Base-by-base conservation (phyloP, 2,113 vertebrate genomes). In the Nematolebias whitei region DNA sequence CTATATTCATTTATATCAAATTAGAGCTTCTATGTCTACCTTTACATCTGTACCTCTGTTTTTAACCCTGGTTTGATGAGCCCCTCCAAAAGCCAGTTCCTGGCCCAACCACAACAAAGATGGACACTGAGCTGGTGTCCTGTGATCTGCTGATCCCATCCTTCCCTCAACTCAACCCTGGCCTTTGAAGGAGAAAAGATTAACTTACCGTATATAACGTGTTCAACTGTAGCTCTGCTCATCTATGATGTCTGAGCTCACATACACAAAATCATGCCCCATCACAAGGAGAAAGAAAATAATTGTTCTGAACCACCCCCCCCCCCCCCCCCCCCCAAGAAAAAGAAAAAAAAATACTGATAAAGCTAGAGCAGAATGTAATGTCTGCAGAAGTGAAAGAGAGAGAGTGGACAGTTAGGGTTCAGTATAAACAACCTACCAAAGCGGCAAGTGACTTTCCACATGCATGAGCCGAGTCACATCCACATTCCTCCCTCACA, bases 131-230 rank as follows among this genome's bases (percentile, higher is more conserved):
- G 59, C 3, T 12, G 50, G 23, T 19, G 43, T 55, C 50, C 60
- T 24, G 39, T 73, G 71, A 79, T 54, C 40, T 68, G 57, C 66
- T 45, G 54, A 67, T 78, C 63, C 56, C 15, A 3, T 26, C 47
- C 73, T 22, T 52, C 2, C 38, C 32, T 35, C 32, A 35, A 9
- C 5, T 71, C 62, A 10, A 35, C 63, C 74, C 60, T 68, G 24
- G 54, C 68, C 79, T 79, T 85, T 85, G 82, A 79, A 63, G 82
- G 75, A 81, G 23, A 85, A 70, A 73, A 63, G 29, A 53, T 22
- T 24, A 58, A 70, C 53, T 19, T 8, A 19, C 51, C n/a, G 54
- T 32, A 65, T 57, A 74, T 52, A 62, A 10, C 29, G 55, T 45
- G 41, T 41, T 45, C 13, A 24, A 24, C 53, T 5, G 40, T 41